Evolutionary conservation across 64 coral and sea anemone genomes (phyloP).

Genomic region (Orbicella faveolata): DNA sequence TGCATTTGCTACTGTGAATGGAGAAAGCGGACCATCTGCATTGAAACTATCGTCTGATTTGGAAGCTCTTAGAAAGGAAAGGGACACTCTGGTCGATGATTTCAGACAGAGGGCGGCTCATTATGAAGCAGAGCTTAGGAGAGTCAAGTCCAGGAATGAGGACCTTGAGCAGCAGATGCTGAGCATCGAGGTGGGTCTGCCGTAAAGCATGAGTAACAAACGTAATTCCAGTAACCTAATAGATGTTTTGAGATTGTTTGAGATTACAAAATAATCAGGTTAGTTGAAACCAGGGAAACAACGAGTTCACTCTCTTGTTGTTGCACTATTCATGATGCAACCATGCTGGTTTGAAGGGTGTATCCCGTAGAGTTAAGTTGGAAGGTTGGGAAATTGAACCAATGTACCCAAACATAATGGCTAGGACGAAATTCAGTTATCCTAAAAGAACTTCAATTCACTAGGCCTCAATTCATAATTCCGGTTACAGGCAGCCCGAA

Average conservation of each 20-base stretch:
- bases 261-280: no score
- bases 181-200: constrained; percentile 55
- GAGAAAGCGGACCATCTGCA: background rate
- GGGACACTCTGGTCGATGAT: background rate
- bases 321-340: no score
- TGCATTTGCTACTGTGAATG: constrained; percentile 31
- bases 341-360: no score
- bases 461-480: no score
- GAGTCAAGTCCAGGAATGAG: constrained; percentile 12
- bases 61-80: constrained; percentile 35
- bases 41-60: constrained; percentile 15
- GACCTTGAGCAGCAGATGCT: constrained; percentile 73
- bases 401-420: no score
- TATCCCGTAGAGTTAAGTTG: no score
- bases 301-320: no score
- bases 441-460: no score
- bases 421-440: no score
- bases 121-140: constrained; percentile 43
- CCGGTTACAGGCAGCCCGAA: no score
- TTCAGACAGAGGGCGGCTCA: constrained; percentile 4
- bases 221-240: background rate
- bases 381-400: no score
- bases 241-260: background rate
- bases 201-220: background rate
- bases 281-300: no score